These are phyloP conservation scores for Thymelicus lineola DNA, from an alignment of 2,888 invertebrate species.

Conservation along the genomic window DNA sequence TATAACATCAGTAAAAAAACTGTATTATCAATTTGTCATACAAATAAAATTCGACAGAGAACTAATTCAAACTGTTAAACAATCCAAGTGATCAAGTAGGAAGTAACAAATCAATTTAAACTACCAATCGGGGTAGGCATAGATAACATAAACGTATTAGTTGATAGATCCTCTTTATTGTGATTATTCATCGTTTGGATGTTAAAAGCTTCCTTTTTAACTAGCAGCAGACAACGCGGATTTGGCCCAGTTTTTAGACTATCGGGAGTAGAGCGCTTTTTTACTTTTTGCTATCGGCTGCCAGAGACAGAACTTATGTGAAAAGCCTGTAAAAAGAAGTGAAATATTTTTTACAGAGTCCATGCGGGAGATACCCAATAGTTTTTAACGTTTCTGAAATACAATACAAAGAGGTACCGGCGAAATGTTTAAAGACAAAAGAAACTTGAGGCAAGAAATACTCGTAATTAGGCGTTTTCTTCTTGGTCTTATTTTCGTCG, in stretches of 20 bases:
- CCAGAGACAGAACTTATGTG: conserved; percentile 9
- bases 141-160: conserved; percentile 1
- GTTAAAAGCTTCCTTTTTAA: conserved; percentile 36
- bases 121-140: conserved; percentile 22
- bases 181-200: conserved; percentile 22
- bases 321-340: conserved; percentile 7
- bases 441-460: too few relatives aligned
- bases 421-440: too few relatives aligned
- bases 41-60: not conserved
- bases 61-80: not conserved
- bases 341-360: not conserved
- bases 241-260: conserved; percentile 20
- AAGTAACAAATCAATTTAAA: conserved; percentile 33
- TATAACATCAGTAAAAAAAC: too few relatives aligned
- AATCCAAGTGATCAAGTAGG: conserved; percentile 17
- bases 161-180: conserved; percentile 22
- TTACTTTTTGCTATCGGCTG: conserved; percentile 15
- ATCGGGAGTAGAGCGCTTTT: conserved; percentile 19
- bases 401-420: too few relatives aligned
- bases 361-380: too few relatives aligned
- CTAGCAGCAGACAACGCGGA: conserved; percentile 6
- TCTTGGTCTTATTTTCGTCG: too few relatives aligned
- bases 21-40: too few relatives aligned
- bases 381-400: too few relatives aligned
- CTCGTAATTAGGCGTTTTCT: too few relatives aligned